phyloP scores from a whole-genome alignment of 1,140 invertebrate genomes.

The Galleria mellonella region DNA sequence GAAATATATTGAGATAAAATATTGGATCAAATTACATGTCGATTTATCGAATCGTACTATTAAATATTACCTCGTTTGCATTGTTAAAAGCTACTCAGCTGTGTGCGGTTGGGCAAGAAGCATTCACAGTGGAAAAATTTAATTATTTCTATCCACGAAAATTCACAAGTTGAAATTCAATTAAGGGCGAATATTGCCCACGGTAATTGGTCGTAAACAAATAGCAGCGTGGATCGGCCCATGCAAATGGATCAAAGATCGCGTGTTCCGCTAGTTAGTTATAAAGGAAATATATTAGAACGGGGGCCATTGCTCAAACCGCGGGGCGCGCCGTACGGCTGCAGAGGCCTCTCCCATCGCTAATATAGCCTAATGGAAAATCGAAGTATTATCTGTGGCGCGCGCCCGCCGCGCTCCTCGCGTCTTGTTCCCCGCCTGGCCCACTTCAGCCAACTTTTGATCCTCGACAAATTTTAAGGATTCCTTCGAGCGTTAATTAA shows the following conservation, averaged over 20 bases:
- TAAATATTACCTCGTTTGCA: conserved; percentile 20
- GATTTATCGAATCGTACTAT: conserved; percentile 3
- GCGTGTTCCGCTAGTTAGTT: conserved; percentile 64
- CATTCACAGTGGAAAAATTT: conserved; percentile 31
- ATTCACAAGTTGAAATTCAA: conserved; percentile 45
- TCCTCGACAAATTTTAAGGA: conserved; percentile 71
- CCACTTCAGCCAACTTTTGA: conserved; percentile 60
- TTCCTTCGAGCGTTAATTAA: conserved; percentile 72
- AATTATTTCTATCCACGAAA: conserved; percentile 40
- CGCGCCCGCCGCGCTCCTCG: background rate
- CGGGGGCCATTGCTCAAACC: conserved; percentile 43
- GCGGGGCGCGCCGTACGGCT: conserved; percentile 35
- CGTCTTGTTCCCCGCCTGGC: conserved; percentile 16
- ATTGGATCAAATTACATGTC: too few relatives aligned
- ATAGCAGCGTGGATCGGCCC: conserved; percentile 30
- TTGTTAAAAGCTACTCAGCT: conserved; percentile 29
- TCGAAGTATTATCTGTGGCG: conserved; percentile 61
- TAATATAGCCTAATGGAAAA: conserved; percentile 72
- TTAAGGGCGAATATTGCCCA: conserved; percentile 38
- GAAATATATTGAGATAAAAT: too few relatives aligned
- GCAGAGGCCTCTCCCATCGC: conserved; percentile 53
- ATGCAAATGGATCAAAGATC: conserved; percentile 68
- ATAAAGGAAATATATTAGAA: conserved; percentile 66
- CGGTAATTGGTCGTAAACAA: conserved; percentile 52
- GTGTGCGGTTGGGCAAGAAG: conserved; percentile 11